These are phyloP conservation scores for Thomomys bottae DNA, from an alignment of 2,113 vertebrate species.

Conservation along the genomic window DNA sequence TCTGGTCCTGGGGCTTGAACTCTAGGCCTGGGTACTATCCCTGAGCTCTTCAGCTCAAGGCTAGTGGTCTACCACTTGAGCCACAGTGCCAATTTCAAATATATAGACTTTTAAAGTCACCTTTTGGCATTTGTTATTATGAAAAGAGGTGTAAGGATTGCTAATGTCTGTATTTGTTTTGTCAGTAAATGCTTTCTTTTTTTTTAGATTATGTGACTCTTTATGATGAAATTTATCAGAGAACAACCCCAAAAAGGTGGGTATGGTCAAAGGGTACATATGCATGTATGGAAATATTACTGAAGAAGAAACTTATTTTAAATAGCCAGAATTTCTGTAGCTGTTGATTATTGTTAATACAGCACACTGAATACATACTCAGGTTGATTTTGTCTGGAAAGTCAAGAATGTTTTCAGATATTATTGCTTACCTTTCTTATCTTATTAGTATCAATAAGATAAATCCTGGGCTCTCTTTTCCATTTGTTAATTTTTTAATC, in stretches of 20 bases:
- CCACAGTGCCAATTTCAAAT: no score
- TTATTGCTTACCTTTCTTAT: slow-evolving; percentile 20
- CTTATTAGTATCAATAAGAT: slow-evolving; percentile 5
- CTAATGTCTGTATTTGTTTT: background rate
- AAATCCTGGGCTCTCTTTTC: slow-evolving; percentile 14
- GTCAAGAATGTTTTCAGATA: slow-evolving; percentile 17
- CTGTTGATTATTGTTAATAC: slow-evolving; percentile 17
- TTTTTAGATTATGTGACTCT: slow-evolving; percentile 9
- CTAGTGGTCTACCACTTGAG: no score
- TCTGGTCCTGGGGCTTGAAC: no score
- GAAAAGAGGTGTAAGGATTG: background rate
- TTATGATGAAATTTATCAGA: background rate
- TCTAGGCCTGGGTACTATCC: no score
- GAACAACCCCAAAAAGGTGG: background rate
- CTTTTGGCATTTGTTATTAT: background rate
- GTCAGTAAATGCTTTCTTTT: background rate
- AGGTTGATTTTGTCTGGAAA: slow-evolving; percentile 3
- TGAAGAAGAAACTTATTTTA: no score
- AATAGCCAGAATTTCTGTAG: background rate
- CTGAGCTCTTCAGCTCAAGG: no score
- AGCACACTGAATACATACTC: background rate
- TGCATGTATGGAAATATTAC: no score
- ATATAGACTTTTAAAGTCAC: background rate
- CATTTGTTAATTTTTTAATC: slow-evolving; percentile 19
- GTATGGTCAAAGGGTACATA: no score